A percentile compares a stretch with the other conserved stretches of the same genome.
Evolutionary conservation across 2,113 vertebrate genomes (phyloP).

Genomic region (Microcebus griseorufus): DNA sequence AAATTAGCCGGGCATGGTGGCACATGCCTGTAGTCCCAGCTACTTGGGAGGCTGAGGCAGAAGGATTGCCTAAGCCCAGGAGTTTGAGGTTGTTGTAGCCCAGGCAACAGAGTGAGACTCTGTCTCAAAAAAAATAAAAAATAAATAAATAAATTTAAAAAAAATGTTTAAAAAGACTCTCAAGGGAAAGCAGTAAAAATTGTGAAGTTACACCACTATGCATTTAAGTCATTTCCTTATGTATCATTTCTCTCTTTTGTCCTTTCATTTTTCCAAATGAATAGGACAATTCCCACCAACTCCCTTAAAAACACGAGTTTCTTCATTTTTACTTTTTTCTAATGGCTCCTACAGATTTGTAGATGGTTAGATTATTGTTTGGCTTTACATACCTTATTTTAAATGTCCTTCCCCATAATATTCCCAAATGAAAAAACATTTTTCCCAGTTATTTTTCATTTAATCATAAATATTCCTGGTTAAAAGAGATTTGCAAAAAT

Average conservation of each 20-base stretch:
- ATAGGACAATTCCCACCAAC: neutral
- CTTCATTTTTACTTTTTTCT: conserved; percentile 4
- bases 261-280: neutral
- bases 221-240: neutral
- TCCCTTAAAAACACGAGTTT: neutral
- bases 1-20: no score
- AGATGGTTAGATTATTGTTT: neutral
- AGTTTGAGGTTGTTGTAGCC: no score
- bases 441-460: conserved; percentile 41
- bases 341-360: neutral
- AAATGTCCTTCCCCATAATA: neutral
- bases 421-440: neutral
- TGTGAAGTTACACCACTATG: neutral
- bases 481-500: conserved; percentile 43
- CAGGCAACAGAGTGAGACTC: no score
- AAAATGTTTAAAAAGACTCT: neutral
- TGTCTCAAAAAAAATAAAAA: no score
- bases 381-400: conserved; percentile 14
- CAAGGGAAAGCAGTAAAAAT: neutral
- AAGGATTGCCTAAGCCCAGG: no score
- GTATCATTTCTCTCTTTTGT: neutral
- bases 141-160: no score
- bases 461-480: neutral
- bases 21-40: no score
- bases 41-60: no score